phyloP scores from a whole-genome alignment of 2,797 vertebrate species.

The Cirrhinus molitorella region DNA sequence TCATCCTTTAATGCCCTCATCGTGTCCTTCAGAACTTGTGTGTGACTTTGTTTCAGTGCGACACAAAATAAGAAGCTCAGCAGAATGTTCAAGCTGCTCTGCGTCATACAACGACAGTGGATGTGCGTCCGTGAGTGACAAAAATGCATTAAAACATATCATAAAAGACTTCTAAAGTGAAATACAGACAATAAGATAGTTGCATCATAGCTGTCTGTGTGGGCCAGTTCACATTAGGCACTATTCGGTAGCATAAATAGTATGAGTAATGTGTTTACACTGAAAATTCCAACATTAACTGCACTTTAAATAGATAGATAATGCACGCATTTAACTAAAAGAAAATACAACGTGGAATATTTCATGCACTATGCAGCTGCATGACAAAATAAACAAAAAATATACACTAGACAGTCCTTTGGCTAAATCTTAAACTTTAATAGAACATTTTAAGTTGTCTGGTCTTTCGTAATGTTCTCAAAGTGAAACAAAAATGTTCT shows the following conservation, averaged over 20 bases:
- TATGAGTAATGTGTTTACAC: too few species aligned
- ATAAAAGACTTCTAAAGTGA: background rate
- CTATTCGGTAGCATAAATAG: too few species aligned
- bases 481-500: background rate
- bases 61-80: background rate
- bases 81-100: constrained; percentile 17
- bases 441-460: background rate
- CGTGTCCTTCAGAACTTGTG: background rate
- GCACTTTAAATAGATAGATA: background rate
- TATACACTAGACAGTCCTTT: too few species aligned
- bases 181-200: background rate
- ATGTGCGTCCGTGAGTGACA: too few species aligned
- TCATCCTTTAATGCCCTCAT: background rate
- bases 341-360: background rate
- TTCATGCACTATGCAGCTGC: background rate
- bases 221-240: background rate
- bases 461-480: background rate
- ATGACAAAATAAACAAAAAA: background rate
- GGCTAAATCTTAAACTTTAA: background rate
- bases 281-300: background rate
- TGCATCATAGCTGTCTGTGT: background rate
- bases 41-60: background rate
- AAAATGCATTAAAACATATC: too few species aligned
- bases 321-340: background rate
- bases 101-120: background rate